A percentile compares a stretch with the other conserved stretches of the same genome.
Conservation (phyloP, 2,888 invertebrate genomes). For the Heterodera filipjevi region DNA sequence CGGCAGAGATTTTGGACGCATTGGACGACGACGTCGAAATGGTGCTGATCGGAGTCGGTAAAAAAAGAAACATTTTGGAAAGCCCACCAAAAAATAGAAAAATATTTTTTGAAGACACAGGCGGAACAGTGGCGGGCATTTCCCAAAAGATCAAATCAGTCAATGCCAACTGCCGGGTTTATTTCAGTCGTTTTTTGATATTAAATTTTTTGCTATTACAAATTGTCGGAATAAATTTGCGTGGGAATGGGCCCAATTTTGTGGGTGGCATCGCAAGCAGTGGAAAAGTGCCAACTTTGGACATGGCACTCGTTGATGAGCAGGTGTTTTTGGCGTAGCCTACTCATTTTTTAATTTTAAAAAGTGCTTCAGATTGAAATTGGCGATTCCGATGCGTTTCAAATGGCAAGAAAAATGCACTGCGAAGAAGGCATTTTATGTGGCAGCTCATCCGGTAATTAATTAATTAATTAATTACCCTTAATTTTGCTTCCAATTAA, state of each 20-base stretch:
- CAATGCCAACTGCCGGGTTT: conserved; percentile 47
- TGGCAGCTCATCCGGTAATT: conserved; percentile 46
- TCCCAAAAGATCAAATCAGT: conserved; percentile 68
- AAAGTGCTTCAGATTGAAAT: conserved; percentile 84
- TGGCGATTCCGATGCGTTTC: conserved; percentile 78
- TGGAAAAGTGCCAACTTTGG: conserved; percentile 85
- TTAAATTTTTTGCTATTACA: not conserved
- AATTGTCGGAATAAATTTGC: conserved; percentile 70
- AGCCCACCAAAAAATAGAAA: not conserved
- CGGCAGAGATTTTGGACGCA: conserved; percentile 85
- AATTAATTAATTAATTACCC: conserved; percentile 20
- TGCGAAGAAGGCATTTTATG: conserved; percentile 83
- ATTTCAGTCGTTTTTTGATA: not conserved
- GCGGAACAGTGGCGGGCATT: conserved; percentile 85
- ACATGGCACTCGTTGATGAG: conserved; percentile 80
- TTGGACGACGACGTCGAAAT: conserved; percentile 81
- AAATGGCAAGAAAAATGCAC: conserved; percentile 83
- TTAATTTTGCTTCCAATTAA: not conserved
- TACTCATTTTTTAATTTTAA: conserved; percentile 2
- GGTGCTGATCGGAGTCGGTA: conserved; percentile 82
- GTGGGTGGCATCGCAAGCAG: conserved; percentile 85
- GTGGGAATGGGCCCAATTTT: conserved; percentile 73
- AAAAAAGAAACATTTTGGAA: conserved; percentile 68
- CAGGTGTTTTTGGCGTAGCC: conserved; percentile 62
- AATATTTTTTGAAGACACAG: not conserved